Percentiles rank a stretch among this genome's conserved stretches.
Evolutionary conservation across 2,888 invertebrate genomes (phyloP).

Genomic region (Dicycla oo): DNA sequence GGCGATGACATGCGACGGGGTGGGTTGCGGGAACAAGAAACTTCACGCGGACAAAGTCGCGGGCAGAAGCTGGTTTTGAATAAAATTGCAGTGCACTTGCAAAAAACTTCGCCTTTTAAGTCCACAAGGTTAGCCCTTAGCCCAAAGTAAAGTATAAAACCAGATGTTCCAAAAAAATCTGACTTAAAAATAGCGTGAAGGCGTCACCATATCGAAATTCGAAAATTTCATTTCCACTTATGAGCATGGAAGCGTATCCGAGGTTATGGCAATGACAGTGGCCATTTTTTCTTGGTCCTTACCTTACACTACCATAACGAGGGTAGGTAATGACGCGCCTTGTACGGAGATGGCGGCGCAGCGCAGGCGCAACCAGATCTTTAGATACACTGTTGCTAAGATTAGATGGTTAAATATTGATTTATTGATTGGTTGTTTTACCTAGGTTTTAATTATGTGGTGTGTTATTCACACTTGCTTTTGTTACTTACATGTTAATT

Average conservation of each 20-base stretch:
- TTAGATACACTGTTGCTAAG: constrained; percentile 39
- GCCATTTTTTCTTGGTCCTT: constrained; percentile 78
- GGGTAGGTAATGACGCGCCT: constrained; percentile 79
- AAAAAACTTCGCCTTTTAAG: constrained; percentile 16
- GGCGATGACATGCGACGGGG: too few species aligned
- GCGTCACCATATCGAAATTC: constrained; percentile 68
- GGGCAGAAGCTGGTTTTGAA: too few species aligned
- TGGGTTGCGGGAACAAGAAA: too few species aligned
- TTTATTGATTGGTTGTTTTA: constrained; percentile 16
- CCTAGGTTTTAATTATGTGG: background rate
- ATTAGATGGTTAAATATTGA: constrained; percentile 45
- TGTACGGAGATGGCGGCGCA: constrained; percentile 70
- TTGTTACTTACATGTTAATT: too few species aligned
- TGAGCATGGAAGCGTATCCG: constrained; percentile 63
- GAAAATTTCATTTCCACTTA: constrained; percentile 72
- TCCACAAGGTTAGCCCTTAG: constrained; percentile 35
- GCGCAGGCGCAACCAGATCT: constrained; percentile 40
- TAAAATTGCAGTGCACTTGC: background rate
- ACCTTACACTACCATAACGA: constrained; percentile 82
- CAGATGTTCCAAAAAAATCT: constrained; percentile 54
- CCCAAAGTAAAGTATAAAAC: constrained; percentile 37
- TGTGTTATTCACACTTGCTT: background rate
- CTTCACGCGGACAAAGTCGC: too few species aligned
- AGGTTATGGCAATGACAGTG: constrained; percentile 82
- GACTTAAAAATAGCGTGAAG: constrained; percentile 51